Evolutionary conservation across 1,140 invertebrate species (phyloP), one percentile per base, ranked within the genome.

Genomic region (Macrocentrus cingulum): DNA sequence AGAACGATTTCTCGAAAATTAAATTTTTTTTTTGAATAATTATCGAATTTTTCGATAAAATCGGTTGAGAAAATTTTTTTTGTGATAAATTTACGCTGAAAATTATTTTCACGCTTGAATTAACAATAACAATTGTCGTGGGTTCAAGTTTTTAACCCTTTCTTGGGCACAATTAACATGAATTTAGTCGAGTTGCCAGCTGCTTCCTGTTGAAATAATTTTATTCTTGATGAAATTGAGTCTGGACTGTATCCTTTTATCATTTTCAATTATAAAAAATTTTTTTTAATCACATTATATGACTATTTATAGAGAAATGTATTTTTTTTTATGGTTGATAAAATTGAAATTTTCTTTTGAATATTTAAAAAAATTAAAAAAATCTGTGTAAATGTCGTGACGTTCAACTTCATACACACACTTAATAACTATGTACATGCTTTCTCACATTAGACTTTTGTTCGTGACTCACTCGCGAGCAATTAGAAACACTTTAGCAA

Each of bases 131-230:
- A 70, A 63, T 34, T 41, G 52, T 55, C 23, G 41, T n/a, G 45
- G 48, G 68, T 68, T 74, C 65, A 72, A 74, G 70, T 53, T 61
- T 48, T 74, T 72, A 66, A 71, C 72, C 66, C 45, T 59, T 48
- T 42, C 50, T 59, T 56, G 23, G 32, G 59, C 50, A 41, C 45
- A 66, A 72, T 70, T 57, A 65, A 60, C 62, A 63, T 60, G 62
- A 65, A 63, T 68, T 70, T 64, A 60, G 44, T 9, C 9, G 25
- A 29, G 15, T 11, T 42, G 23, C 41, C 66, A 63, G 63, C 62
- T 69, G 63, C 61, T 69, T 66, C 52, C 60, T 48, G 18, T 4
- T 41, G 16, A 37, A 22, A 20, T 19, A 16, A 29, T 37, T 34
- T 48, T 23, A 32, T 36, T 9, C n/a, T 20, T 48, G 13, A n/a